Base-by-base conservation (phyloP, 2,797 vertebrate species). In the Erpetoichthys calabaricus region DNA sequence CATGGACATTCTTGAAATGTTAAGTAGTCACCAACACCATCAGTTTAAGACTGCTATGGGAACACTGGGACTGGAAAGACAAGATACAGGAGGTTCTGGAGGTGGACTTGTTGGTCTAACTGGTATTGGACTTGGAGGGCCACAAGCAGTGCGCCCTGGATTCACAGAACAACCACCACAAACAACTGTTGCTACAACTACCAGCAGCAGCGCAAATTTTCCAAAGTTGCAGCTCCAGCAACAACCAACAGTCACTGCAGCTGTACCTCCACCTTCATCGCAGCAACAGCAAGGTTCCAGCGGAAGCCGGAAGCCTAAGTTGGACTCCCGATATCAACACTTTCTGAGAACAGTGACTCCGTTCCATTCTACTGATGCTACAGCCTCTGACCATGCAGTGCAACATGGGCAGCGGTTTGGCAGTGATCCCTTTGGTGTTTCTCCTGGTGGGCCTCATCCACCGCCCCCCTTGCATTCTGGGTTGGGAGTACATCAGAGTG, bases 1-100 rank as follows among this genome's bases (percentile, higher is more conserved):
- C 80, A 77, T 88, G 84, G 86, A 88, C 85, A 87, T 88, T 79
- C 87, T 88, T 85, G 86, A 88, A 76, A 88, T 88, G 86, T 80
- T 88, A 78, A 88, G 85, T 83, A 85, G 86, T 80, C 86, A 88
- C 65, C 86, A 88, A 74, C 82, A 83, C 77, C 86, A 87, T 79
- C 85, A 86, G 68, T 85, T 87, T 64, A 88, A 88, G 84, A 81
- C 50, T 8, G 41, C 84, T 73, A 25, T 25, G 25, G 47, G 47
- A n/a, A 49, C n/a, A 7, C n/a, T n/a, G 7, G 47, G 47, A 3
- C 47, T 49, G 3, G 47, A 49, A 7, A 49, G 47, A 49, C 47
- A 49, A n/a, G 47, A 49, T n/a, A 7, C 47, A 49, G 25, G 25
- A 2, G 25, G 25, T 25, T 25, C 25, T 25, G 25, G 25, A 25